A percentile compares a stretch with the other conserved stretches of the same genome.
These are phyloP conservation scores for Amblyjoppa proteus DNA, from an alignment of 2,888 invertebrate species.

Conservation along the genomic window DNA sequence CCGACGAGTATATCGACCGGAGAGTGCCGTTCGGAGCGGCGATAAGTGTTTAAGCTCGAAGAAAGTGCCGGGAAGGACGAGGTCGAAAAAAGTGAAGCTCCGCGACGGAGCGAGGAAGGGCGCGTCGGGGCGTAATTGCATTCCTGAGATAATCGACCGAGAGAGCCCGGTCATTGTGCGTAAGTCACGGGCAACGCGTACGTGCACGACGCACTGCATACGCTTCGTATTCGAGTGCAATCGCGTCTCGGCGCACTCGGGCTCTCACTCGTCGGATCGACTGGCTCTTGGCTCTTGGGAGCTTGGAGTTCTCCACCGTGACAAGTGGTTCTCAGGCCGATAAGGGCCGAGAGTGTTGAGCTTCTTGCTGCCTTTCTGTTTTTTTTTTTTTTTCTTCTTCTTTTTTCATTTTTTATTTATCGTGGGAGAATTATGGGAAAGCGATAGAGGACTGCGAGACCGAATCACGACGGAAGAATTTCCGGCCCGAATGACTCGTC, in stretches of 20 bases:
- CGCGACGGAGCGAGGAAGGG: conserved; percentile 52
- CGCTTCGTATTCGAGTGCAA: conserved; percentile 45
- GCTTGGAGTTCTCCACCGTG: conserved; percentile 49
- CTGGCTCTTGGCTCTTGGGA: background rate
- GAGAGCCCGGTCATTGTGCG: conserved; percentile 69
- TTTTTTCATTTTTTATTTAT: conserved; percentile 35
- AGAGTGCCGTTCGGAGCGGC: conserved; percentile 1
- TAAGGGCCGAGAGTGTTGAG: conserved; percentile 62
- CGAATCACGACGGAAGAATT: conserved; percentile 38
- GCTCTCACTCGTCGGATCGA: conserved; percentile 18
- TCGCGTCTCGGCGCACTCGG: conserved; percentile 36
- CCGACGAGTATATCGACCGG: conserved; percentile 22
- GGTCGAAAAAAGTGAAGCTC: conserved; percentile 11
- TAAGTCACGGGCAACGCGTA: conserved; percentile 63
- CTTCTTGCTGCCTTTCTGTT: conserved; percentile 40
- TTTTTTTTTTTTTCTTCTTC: conserved; percentile 55
- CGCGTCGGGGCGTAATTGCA: conserved; percentile 71
- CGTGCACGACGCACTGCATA: conserved; percentile 6
- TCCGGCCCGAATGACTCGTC: background rate
- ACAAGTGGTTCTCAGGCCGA: conserved; percentile 74
- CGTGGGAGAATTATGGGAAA: conserved; percentile 66
- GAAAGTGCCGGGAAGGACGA: conserved; percentile 39
- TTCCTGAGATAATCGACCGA: conserved; percentile 73
- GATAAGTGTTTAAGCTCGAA: conserved; percentile 41
- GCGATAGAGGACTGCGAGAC: conserved; percentile 54